phyloP scores from a whole-genome alignment of 1,140 invertebrate genomes.

The Leptinotarsa defecta region DNA sequence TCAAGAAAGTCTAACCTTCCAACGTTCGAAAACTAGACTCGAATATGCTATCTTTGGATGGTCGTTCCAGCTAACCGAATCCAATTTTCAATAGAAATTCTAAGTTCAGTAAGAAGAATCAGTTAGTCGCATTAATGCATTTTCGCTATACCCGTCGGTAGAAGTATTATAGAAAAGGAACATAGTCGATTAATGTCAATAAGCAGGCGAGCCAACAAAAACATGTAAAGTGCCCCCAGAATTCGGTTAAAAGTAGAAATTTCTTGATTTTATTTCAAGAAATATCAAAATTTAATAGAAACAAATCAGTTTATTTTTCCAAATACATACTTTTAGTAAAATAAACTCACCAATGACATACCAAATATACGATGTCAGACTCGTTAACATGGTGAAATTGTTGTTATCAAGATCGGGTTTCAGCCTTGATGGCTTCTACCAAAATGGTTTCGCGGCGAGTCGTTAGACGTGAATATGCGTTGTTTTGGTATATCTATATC shows the following conservation, averaged over 20 bases:
- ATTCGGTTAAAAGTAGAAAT: background rate
- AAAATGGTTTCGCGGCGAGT: conserved; percentile 56
- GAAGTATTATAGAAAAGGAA: too few species aligned
- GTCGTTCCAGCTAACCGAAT: too few species aligned
- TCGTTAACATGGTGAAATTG: conserved; percentile 12
- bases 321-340: background rate
- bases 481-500: conserved; percentile 54
- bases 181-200: background rate
- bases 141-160: too few species aligned
- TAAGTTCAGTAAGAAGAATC: too few species aligned
- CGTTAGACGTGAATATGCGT: conserved; percentile 55
- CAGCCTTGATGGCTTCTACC: conserved; percentile 47
- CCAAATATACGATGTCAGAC: background rate
- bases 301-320: background rate
- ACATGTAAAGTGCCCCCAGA: background rate
- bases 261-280: conserved; percentile 6
- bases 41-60: too few species aligned
- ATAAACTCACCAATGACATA: background rate
- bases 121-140: too few species aligned
- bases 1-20: too few species aligned
- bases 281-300: background rate
- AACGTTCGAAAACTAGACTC: too few species aligned
- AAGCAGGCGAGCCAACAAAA: conserved; percentile 8
- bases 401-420: conserved; percentile 24
- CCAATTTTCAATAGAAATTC: too few species aligned